phyloP scores from a whole-genome alignment of 2,113 vertebrate species.

The Chunga burmeisteri region DNA sequence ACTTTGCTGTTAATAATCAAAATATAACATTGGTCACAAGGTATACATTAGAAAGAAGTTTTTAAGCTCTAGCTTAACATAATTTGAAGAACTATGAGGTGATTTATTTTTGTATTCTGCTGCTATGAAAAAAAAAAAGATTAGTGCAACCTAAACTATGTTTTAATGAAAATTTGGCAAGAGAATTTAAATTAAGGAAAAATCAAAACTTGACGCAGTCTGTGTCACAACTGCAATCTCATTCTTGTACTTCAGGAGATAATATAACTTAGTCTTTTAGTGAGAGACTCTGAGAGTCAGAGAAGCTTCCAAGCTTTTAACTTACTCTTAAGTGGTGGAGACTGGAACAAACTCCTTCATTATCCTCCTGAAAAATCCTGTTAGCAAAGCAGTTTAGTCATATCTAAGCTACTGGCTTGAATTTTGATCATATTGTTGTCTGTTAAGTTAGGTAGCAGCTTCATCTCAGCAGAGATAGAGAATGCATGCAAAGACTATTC shows the following conservation, averaged over 20 bases:
- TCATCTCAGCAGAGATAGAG: background rate
- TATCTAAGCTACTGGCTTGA: background rate
- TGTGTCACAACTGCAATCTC: background rate
- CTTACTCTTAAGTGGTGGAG: background rate
- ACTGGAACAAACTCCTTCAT: background rate
- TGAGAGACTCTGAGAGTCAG: background rate
- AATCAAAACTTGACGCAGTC: background rate
- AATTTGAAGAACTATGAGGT: background rate
- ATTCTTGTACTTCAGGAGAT: background rate
- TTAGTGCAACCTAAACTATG: background rate
- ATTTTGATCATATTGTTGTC: background rate
- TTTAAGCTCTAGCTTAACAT: background rate
- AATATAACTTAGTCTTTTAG: background rate
- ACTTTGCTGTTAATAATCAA: background rate
- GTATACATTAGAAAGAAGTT: background rate
- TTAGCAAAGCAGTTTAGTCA: background rate
- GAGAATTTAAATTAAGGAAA: background rate
- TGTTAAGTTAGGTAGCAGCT: background rate
- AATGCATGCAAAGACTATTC: background rate
- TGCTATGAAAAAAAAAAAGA: background rate
- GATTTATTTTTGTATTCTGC: background rate
- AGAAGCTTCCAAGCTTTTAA: background rate
- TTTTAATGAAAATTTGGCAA: background rate
- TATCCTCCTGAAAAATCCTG: background rate
- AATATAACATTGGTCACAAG: background rate